Conservation (phyloP, 2,888 invertebrate species). For the Byasa hedistus region DNA sequence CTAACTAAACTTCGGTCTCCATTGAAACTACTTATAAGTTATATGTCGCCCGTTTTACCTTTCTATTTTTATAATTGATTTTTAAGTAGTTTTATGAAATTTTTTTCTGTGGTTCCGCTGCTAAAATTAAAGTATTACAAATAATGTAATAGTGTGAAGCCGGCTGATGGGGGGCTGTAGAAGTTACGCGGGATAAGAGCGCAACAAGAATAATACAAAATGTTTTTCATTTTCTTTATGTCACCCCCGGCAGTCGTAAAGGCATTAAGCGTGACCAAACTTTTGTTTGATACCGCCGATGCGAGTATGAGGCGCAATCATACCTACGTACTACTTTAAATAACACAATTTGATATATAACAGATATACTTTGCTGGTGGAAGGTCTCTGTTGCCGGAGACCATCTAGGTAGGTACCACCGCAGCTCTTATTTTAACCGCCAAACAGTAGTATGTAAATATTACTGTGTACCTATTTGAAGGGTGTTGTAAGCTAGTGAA, state of each 20-base stretch:
- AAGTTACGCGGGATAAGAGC: constrained; percentile 75
- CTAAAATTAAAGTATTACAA: constrained; percentile 34
- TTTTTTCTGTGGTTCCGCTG: background rate
- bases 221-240: constrained; percentile 95
- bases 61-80: background rate
- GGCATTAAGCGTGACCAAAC: constrained; percentile 93
- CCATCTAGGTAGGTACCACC: no score
- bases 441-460: no score
- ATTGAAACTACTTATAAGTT: no score
- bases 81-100: background rate
- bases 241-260: constrained; percentile 92
- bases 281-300: constrained; percentile 80
- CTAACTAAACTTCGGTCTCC: no score
- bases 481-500: no score
- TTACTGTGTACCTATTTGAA: no score
- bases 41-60: no score
- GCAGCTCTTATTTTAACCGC: no score
- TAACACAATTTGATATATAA: no score
- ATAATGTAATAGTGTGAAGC: constrained; percentile 44
- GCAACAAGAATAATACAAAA: constrained; percentile 83
- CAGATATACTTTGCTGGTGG: constrained; percentile 19
- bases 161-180: constrained; percentile 64
- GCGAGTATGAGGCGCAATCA: constrained; percentile 68
- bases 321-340: constrained; percentile 34
- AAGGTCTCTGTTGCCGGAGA: no score